These are phyloP conservation scores for Orthosia incerta DNA, from an alignment of 2,888 invertebrate species.

Conservation along the genomic window DNA sequence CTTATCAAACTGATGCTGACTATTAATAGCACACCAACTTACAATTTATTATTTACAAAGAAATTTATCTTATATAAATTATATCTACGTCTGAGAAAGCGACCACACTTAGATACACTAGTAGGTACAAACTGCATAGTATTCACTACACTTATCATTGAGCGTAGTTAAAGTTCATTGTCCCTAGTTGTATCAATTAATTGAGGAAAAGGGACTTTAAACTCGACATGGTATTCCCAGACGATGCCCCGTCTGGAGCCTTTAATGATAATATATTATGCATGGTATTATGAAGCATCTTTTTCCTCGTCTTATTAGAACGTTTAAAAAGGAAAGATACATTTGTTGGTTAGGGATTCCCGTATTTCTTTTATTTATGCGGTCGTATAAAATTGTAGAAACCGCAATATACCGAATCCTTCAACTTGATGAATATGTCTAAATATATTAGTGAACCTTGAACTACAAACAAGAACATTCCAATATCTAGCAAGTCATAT, in stretches of 20 bases:
- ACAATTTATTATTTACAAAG: background rate
- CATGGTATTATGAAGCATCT: background rate
- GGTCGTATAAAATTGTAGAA: background rate
- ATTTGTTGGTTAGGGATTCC: background rate
- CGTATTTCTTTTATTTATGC: background rate
- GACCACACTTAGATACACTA: background rate
- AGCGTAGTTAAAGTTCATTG: conserved; percentile 41
- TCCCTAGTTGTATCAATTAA: conserved; percentile 42
- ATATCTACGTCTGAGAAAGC: background rate
- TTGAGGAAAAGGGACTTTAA: conserved; percentile 39
- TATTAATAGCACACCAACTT: background rate
- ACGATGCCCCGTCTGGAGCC: conserved; percentile 9
- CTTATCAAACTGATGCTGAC: background rate
- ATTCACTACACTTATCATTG: conserved; percentile 16
- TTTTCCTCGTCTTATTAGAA: conserved; percentile 4
- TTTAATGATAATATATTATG: conserved; percentile 20
- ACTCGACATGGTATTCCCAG: conserved; percentile 38
- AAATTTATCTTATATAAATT: no score
- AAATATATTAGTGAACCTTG: background rate
- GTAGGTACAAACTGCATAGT: background rate
- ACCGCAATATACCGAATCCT: background rate
- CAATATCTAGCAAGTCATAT: conserved; percentile 6
- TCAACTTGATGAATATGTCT: conserved; percentile 1
- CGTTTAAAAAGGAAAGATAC: background rate
- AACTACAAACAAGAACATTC: conserved; percentile 11